Conservation (phyloP, 2,113 vertebrate species). For the Hyperopisus bebe region DNA sequence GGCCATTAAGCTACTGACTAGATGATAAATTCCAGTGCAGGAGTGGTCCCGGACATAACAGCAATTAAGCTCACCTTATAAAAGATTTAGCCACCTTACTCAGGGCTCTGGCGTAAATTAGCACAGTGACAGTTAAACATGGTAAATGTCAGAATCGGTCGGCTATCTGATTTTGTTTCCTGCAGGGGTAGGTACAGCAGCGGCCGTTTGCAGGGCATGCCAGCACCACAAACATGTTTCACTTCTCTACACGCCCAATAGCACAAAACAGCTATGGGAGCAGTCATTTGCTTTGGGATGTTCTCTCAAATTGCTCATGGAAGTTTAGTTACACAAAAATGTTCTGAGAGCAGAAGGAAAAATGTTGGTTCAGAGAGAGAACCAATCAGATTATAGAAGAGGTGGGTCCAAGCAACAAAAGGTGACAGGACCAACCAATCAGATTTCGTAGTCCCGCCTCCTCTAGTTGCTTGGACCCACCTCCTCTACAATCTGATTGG, state of each 20-base stretch:
- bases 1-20: conserved; percentile 47
- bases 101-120: conserved; percentile 48
- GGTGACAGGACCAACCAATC: too few relatives aligned
- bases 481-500: too few relatives aligned
- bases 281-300: background rate
- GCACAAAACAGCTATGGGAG: background rate
- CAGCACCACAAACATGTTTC: background rate
- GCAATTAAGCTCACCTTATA: conserved; percentile 40
- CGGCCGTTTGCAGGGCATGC: background rate
- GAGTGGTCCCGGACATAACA: conserved; percentile 21
- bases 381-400: too few relatives aligned
- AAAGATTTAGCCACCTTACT: conserved; percentile 50
- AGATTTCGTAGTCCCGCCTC: too few relatives aligned
- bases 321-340: too few relatives aligned
- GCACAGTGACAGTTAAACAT: conserved; percentile 18
- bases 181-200: background rate
- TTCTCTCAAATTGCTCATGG: background rate
- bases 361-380: too few relatives aligned
- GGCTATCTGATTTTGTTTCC: background rate
- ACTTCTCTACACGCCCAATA: background rate
- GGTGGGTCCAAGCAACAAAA: too few relatives aligned
- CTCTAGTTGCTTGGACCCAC: too few relatives aligned
- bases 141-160: background rate
- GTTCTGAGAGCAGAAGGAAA: too few relatives aligned
- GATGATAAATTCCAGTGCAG: conserved; percentile 48